A percentile compares a stretch with the other conserved stretches of the same genome.
Evolutionary conservation across 2,888 invertebrate species (phyloP).

Genomic region (Drosophila melanocephala): DNA sequence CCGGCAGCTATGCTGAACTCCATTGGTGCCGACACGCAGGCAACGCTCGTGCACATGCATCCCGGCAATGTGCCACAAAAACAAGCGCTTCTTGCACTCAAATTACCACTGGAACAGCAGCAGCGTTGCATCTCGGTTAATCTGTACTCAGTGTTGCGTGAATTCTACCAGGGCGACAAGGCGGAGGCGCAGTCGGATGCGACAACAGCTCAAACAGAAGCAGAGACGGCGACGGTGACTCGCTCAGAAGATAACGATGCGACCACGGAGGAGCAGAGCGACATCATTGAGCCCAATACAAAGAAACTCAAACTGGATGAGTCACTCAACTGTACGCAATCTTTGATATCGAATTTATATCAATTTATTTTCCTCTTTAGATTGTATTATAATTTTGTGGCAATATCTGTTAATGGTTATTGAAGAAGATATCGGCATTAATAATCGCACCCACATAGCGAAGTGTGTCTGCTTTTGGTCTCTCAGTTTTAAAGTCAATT

Average conservation of each 20-base stretch:
- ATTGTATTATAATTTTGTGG: neutral
- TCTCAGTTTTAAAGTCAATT: too few species aligned
- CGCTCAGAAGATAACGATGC: slow-evolving; percentile 22
- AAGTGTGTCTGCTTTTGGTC: too few species aligned
- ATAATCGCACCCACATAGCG: too few species aligned
- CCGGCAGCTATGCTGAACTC: slow-evolving; percentile 93
- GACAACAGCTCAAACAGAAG: neutral
- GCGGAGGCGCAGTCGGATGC: neutral
- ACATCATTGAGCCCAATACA: slow-evolving; percentile 58
- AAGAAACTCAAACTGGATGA: slow-evolving; percentile 70
- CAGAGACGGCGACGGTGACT: neutral
- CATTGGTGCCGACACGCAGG: slow-evolving; percentile 89
- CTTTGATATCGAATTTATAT: neutral
- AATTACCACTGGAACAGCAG: slow-evolving; percentile 90
- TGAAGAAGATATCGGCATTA: too few species aligned
- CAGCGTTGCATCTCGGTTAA: slow-evolving; percentile 91
- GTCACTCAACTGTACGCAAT: slow-evolving; percentile 20
- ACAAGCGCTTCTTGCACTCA: slow-evolving; percentile 92
- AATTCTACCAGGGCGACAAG: slow-evolving; percentile 88
- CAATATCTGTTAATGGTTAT: neutral
- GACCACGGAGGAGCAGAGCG: slow-evolving; percentile 40
- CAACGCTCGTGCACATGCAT: slow-evolving; percentile 91
- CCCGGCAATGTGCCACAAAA: slow-evolving; percentile 93
- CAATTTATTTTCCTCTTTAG: neutral
- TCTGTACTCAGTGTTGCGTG: slow-evolving; percentile 90